A percentile compares a stretch with the other conserved stretches of the same genome.
Conservation (phyloP, 2,113 vertebrate genomes). For the Ammospiza nelsoni region DNA sequence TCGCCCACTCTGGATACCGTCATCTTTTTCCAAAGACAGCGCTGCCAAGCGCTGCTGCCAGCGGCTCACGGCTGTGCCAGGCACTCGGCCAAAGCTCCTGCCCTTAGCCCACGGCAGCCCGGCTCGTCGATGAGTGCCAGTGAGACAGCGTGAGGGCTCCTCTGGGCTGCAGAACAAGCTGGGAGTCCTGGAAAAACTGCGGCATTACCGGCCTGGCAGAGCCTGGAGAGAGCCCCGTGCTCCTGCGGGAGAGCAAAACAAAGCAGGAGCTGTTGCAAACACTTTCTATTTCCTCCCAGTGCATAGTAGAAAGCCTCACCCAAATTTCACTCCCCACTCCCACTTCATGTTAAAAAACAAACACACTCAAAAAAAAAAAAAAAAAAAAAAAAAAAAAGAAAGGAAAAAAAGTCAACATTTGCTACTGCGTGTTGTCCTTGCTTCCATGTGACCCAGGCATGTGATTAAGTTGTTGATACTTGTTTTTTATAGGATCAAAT, state of each 20-base stretch:
- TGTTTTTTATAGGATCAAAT: constrained; percentile 49
- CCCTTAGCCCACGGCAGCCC: background rate
- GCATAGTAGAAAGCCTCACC: background rate
- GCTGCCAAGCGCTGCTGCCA: background rate
- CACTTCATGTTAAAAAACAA: background rate
- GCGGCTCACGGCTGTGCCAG: background rate
- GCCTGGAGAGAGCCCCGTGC: background rate
- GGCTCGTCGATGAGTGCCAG: fast-evolving
- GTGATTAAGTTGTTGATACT: constrained; percentile 49
- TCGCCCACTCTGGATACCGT: background rate
- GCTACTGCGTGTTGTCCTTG: background rate
- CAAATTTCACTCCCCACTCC: constrained; percentile 14
- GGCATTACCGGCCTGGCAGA: background rate
- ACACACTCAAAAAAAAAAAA: background rate
- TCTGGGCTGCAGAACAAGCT: background rate
- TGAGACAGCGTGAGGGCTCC: background rate
- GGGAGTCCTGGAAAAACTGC: background rate
- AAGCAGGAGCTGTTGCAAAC: background rate
- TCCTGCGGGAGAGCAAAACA: background rate
- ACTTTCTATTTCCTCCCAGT: background rate
- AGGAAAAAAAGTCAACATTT: background rate
- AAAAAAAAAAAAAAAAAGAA: background rate
- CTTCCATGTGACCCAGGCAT: constrained; percentile 39
- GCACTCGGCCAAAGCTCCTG: background rate
- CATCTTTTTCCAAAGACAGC: background rate